Percentiles rank a stretch among this genome's conserved stretches.
phyloP scores from a whole-genome alignment of 2,888 invertebrate genomes.

The Omphaloscelis lunosa region DNA sequence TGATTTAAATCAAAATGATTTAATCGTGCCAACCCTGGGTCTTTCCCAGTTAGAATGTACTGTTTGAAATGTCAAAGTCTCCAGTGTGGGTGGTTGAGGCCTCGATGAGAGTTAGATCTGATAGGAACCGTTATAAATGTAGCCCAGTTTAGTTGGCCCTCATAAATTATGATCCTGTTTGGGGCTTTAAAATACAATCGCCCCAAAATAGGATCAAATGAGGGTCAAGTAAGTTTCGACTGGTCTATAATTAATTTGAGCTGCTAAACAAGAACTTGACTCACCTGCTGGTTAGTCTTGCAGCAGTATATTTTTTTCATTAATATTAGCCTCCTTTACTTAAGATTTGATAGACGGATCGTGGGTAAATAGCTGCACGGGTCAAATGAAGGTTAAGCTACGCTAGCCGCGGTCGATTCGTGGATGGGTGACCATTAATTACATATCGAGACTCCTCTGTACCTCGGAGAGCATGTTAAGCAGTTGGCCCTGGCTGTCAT shows the following conservation, averaged over 20 bases:
- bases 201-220: constrained; percentile 45
- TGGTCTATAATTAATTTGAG: constrained; percentile 6
- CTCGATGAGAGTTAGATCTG: constrained; percentile 44
- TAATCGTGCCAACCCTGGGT: neutral
- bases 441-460: no score
- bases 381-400: no score
- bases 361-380: no score
- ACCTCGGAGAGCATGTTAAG: no score
- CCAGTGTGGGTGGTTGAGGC: constrained; percentile 41
- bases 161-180: constrained; percentile 43
- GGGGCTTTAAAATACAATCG: constrained; percentile 33
- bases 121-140: constrained; percentile 44
- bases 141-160: constrained; percentile 24
- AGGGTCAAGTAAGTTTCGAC: constrained; percentile 40
- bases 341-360: neutral
- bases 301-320: neutral
- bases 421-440: no score
- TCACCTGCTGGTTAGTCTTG: neutral
- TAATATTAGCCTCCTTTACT: neutral
- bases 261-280: neutral
- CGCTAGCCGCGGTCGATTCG: no score
- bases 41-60: constrained; percentile 21
- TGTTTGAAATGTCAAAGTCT: constrained; percentile 52
- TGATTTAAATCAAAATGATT: no score
- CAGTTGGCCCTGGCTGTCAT: no score